A percentile compares a stretch with the other conserved stretches of the same genome.
Conservation (phyloP, 2,888 invertebrate genomes). For the Serrognathus titanus region DNA sequence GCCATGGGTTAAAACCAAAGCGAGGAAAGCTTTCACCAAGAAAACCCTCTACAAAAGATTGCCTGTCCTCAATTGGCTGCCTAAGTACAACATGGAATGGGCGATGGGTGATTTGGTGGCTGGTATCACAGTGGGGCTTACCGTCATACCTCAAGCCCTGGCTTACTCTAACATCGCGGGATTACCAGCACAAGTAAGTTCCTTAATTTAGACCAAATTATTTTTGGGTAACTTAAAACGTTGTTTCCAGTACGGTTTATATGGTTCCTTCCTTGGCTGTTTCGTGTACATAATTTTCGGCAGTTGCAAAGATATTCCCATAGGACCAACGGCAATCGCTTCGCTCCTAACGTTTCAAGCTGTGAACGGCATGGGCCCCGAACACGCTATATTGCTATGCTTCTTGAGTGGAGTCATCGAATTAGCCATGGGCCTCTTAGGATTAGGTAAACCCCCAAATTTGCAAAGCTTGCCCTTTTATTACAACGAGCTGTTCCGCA, state of each 20-base stretch:
- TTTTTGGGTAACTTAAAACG: background rate
- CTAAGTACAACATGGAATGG: slow-evolving; percentile 67
- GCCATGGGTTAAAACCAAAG: slow-evolving; percentile 49
- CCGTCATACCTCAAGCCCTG: slow-evolving; percentile 87
- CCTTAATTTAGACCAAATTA: background rate
- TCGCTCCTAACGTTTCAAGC: slow-evolving; percentile 82
- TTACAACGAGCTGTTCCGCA: slow-evolving; percentile 35
- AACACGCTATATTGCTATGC: slow-evolving; percentile 72
- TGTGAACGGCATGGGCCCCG: slow-evolving; percentile 60
- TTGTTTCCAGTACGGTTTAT: slow-evolving; percentile 75
- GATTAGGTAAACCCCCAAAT: slow-evolving; percentile 61
- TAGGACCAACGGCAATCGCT: slow-evolving; percentile 90
- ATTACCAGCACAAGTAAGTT: slow-evolving; percentile 63
- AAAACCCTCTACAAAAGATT: slow-evolving; percentile 70
- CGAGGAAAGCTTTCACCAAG: slow-evolving; percentile 57
- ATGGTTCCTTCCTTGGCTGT: slow-evolving; percentile 90
- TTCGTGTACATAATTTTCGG: slow-evolving; percentile 88
- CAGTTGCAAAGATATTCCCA: slow-evolving; percentile 87
- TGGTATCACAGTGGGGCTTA: slow-evolving; percentile 87
- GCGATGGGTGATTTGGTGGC: slow-evolving; percentile 86
- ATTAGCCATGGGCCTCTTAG: slow-evolving; percentile 76
- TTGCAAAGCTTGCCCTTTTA: background rate
- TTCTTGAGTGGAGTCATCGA: slow-evolving; percentile 73
- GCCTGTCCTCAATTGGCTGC: slow-evolving; percentile 75
- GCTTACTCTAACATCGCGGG: slow-evolving; percentile 80